Conservation (phyloP, 2,113 vertebrate species). For the Eretmochelys imbricata region DNA sequence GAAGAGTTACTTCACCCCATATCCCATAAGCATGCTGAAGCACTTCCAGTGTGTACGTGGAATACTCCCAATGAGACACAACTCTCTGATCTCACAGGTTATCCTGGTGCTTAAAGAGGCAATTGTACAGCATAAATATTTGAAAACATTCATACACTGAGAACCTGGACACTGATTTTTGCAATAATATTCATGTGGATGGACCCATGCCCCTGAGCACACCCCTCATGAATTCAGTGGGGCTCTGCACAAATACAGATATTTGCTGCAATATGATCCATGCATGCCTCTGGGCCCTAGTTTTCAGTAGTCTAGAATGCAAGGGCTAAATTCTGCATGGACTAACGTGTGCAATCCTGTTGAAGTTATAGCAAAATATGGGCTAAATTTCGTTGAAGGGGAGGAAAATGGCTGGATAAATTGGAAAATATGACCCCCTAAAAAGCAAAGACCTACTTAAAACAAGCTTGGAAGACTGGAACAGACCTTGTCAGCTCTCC, state of each 20-base stretch:
- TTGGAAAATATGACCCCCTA: not conserved
- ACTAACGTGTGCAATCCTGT: not conserved
- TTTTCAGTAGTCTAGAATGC: slow-evolving; percentile 45
- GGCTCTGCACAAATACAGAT: rapidly evolving
- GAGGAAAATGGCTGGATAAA: not conserved
- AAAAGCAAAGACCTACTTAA: slow-evolving; percentile 20
- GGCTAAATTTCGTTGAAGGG: not conserved
- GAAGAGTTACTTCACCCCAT: not conserved
- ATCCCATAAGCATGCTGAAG: not conserved
- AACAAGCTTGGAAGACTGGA: slow-evolving; percentile 7
- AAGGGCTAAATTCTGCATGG: slow-evolving; percentile 27
- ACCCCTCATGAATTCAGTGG: not conserved
- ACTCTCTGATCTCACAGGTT: not conserved
- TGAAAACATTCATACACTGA: not conserved
- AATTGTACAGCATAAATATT: not conserved
- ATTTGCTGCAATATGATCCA: not conserved
- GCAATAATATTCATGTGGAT: rapidly evolving
- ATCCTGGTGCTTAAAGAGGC: not conserved
- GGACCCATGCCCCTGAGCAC: not conserved
- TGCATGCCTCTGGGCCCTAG: not conserved
- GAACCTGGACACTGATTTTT: not conserved
- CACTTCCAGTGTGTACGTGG: not conserved
- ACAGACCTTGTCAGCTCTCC: slow-evolving; percentile 44
- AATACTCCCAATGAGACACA: not conserved
- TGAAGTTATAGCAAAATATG: slow-evolving; percentile 13